These are phyloP conservation scores for Eugnorisma glareosa DNA, from an alignment of 2,888 invertebrate genomes.

Conservation along the genomic window DNA sequence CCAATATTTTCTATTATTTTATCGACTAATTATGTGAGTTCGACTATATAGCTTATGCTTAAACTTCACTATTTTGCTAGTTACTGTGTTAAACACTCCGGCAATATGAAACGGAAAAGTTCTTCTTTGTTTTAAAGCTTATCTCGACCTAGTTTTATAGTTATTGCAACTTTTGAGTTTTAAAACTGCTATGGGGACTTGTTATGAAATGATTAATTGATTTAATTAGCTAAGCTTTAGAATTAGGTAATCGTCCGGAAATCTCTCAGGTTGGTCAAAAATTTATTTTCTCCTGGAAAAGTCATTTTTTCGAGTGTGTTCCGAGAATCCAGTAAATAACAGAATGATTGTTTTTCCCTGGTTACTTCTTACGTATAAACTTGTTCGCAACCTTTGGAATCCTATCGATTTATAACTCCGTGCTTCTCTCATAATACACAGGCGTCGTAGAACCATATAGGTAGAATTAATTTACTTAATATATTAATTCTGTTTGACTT, in stretches of 20 bases:
- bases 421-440: not conserved
- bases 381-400: not conserved
- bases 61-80: not conserved
- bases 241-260: not conserved
- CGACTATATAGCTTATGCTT: not conserved
- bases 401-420: not conserved
- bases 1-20: not conserved
- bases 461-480: slow-evolving; percentile 14
- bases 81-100: not conserved
- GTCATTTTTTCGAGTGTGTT: not conserved
- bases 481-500: slow-evolving; percentile 39
- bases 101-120: slow-evolving; percentile 19
- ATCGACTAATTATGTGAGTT: not conserved
- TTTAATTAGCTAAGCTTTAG: not conserved
- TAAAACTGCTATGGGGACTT: slow-evolving; percentile 1
- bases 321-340: not conserved
- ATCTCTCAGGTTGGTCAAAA: not conserved
- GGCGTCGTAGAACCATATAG: not conserved
- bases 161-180: slow-evolving; percentile 2
- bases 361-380: not conserved
- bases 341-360: not conserved
- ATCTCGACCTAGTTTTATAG: slow-evolving; percentile 22
- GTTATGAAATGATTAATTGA: slow-evolving; percentile 6
- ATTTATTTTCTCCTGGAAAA: not conserved
- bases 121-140: slow-evolving; percentile 23